Conservation (phyloP, 2,113 vertebrate species). For the Gasterosteus aculeatus region DNA sequence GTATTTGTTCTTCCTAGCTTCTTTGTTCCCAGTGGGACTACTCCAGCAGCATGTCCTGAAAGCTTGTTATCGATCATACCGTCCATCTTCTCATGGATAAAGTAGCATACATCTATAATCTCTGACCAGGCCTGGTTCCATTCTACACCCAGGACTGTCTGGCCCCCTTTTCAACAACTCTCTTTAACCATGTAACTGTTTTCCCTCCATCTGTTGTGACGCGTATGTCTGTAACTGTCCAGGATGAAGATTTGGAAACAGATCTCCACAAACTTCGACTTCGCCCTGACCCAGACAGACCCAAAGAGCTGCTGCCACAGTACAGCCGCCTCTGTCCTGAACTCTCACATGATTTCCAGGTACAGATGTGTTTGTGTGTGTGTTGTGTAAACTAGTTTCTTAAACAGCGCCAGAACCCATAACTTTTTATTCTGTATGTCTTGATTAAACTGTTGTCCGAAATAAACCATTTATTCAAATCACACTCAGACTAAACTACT, state of each 20-base stretch:
- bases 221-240: slow-evolving; percentile 1
- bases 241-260: slow-evolving; percentile 93
- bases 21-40: not conserved
- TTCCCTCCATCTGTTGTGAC: not conserved
- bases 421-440: no score
- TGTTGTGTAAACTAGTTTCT: not conserved
- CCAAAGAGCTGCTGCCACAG: slow-evolving; percentile 83
- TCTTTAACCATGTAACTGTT: no score
- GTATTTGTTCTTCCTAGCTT: not conserved
- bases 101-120: not conserved
- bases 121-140: not conserved
- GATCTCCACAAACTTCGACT: slow-evolving; percentile 83
- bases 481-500: no score
- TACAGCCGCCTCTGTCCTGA: slow-evolving; percentile 86
- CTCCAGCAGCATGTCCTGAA: not conserved
- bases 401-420: no score
- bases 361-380: slow-evolving; percentile 45
- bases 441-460: no score
- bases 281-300: slow-evolving; percentile 79
- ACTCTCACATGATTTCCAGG: slow-evolving; percentile 84
- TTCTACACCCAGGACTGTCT: not conserved
- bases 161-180: no score
- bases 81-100: not conserved
- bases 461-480: no score
- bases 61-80: not conserved